Evolutionary conservation across 2,888 invertebrate species (phyloP), one percentile per base, ranked within the genome.

Genomic region (Idaea aversata): DNA sequence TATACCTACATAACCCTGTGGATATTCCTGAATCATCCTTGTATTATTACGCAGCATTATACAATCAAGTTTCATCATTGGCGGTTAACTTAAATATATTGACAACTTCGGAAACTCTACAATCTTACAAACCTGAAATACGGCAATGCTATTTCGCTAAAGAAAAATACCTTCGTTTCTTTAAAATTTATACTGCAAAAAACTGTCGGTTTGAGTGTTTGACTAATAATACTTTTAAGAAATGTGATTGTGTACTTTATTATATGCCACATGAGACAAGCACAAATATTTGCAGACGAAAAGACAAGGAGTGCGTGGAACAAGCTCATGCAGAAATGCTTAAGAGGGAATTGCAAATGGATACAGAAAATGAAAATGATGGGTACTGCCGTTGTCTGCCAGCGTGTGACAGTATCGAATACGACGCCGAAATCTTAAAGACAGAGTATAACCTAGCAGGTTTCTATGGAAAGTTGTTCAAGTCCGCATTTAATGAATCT

Each of bases 401-500:
- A 0, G 58, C 69, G 4, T 95, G 95, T 75, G 94, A 94, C 0
- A 94, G 94, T 0, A 85, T 95, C 25, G 87, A 90, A 0, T 95
- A 95, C 74, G 94, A 95, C 69, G 94, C 94, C 0, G 95, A 95
- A 79, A 93, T 93, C 2, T 94, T 95, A 0, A 94, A 95, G 76
- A 94, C 94, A 0, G 90, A 93, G 68, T 94, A 93, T 68, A 88
- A 94, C 13, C 15, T 62, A 13, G 15, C 25, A 3, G 25, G 34
- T 13, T 59, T 25, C 59, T 15, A 25, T 13, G 10, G 34, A 13
- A 16, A 34, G 25, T 15, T 59, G 6, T 34, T 59, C 10, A 16
- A 34, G 6, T 4, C 34, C 16, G 5, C 16, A 15, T 59, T 16
- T 5, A 34, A 34, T 34, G 59, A 59, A 13, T 16, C 16, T 15